Conservation (phyloP, 2,797 vertebrate species). For the Lepus oiostolus region DNA sequence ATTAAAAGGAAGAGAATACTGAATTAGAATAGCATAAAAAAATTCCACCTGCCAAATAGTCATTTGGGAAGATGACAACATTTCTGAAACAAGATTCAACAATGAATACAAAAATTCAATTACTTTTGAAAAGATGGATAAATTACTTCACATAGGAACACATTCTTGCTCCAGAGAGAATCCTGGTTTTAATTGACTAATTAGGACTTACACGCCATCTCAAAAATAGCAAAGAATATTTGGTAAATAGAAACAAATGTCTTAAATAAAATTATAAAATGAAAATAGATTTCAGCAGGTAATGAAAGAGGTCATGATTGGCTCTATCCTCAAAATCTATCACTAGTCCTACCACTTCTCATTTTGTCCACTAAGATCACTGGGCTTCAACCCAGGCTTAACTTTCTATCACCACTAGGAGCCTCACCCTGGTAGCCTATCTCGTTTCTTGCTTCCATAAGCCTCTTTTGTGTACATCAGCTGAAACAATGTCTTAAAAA, state of each 20-base stretch:
- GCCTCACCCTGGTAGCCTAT: background rate
- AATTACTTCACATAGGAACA: constrained; percentile 62
- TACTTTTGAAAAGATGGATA: constrained; percentile 68
- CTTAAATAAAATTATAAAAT: constrained; percentile 56
- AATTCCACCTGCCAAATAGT: constrained; percentile 64
- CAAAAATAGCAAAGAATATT: constrained; percentile 69
- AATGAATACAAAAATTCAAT: constrained; percentile 69
- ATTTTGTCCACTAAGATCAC: background rate
- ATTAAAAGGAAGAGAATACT: constrained; percentile 76
- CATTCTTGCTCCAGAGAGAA: constrained; percentile 44
- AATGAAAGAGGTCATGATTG: background rate
- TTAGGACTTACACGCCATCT: constrained; percentile 64
- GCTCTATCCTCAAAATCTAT: background rate
- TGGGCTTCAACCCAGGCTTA: background rate
- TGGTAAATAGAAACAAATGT: constrained; percentile 53
- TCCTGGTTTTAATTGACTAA: constrained; percentile 54
- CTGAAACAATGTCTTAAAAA: constrained; percentile 4
- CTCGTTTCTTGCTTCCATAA: background rate
- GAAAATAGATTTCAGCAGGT: constrained; percentile 49
- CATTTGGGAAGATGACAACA: constrained; percentile 73
- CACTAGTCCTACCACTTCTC: background rate
- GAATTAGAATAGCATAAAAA: constrained; percentile 70
- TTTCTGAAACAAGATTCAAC: constrained; percentile 73
- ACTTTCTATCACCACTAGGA: background rate
- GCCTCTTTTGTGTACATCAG: background rate